phyloP scores from a whole-genome alignment of 92 coral and sea anemone genomes.

The Porites rus region DNA sequence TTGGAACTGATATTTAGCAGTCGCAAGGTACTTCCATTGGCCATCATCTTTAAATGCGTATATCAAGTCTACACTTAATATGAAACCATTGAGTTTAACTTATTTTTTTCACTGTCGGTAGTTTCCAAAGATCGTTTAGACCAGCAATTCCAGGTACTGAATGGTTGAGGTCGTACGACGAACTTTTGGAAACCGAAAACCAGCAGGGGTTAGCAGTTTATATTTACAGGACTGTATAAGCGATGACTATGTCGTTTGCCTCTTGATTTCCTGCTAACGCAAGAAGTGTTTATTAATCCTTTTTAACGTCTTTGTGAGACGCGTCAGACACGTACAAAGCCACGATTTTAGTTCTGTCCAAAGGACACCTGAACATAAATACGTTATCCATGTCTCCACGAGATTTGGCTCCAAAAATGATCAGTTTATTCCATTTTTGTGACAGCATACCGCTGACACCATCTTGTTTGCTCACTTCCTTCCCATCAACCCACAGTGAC shows the following conservation, averaged over 20 bases:
- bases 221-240: too few species aligned
- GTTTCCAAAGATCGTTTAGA: too few species aligned
- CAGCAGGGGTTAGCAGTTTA: too few species aligned
- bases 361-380: constrained; percentile 83
- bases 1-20: too few species aligned
- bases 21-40: too few species aligned
- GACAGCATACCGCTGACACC: constrained; percentile 68
- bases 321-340: constrained; percentile 86
- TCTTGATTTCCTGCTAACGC: background rate
- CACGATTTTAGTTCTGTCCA: constrained; percentile 90
- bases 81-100: too few species aligned
- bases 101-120: too few species aligned
- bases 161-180: too few species aligned
- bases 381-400: constrained; percentile 79
- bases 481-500: constrained; percentile 87
- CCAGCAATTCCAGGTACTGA: too few species aligned
- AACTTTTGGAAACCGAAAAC: too few species aligned
- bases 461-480: constrained; percentile 53
- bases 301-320: constrained; percentile 78
- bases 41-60: too few species aligned
- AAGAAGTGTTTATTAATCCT: constrained; percentile 34
- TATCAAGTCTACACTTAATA: too few species aligned
- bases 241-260: background rate
- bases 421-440: constrained; percentile 77
- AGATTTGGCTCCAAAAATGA: constrained; percentile 81